Evolutionary conservation across 2,797 vertebrate species (phyloP).

Genomic region (Aratinga solstitialis): DNA sequence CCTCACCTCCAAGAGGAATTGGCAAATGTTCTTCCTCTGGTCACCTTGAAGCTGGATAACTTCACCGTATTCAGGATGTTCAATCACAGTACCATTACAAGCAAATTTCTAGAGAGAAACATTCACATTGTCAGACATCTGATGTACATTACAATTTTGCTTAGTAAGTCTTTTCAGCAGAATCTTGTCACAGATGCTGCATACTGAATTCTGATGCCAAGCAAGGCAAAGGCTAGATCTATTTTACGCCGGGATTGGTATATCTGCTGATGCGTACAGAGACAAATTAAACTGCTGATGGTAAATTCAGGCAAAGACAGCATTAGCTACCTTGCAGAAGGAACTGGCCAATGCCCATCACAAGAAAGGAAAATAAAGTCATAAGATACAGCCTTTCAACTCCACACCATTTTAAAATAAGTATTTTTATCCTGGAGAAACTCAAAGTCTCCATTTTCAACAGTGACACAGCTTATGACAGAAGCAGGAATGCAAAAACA

Average conservation of each 20-base stretch:
- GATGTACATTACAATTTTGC: neutral
- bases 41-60: constrained; percentile 87
- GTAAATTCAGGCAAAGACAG: neutral
- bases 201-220: neutral
- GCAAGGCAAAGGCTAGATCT: neutral
- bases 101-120: constrained; percentile 80
- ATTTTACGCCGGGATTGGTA: neutral
- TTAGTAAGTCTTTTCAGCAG: neutral
- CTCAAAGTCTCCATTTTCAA: neutral
- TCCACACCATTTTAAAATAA: neutral
- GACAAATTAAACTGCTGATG: neutral
- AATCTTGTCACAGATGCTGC: neutral
- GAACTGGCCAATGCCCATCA: neutral
- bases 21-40: constrained; percentile 85
- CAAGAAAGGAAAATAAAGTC: neutral
- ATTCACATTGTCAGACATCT: neutral
- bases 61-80: constrained; percentile 85
- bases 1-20: constrained; percentile 84
- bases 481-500: neutral
- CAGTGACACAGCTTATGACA: neutral
- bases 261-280: neutral
- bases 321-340: neutral
- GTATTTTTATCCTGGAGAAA: neutral
- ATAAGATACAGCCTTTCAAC: neutral
- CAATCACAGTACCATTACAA: constrained; percentile 86